phyloP scores from a whole-genome alignment of 2,113 vertebrate genomes.

The Corythornis vintsioides region DNA sequence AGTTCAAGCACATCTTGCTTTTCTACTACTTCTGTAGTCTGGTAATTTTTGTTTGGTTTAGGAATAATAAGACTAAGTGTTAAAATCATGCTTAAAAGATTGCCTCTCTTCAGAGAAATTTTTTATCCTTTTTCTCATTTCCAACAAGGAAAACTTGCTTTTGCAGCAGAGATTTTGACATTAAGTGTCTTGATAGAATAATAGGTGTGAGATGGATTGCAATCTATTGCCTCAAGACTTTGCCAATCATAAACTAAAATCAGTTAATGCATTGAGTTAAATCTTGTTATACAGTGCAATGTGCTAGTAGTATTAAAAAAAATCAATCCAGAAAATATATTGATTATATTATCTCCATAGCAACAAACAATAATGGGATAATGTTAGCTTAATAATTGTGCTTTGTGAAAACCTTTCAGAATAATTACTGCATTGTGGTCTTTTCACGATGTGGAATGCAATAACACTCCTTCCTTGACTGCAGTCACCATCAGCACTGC shows the following conservation, averaged over 20 bases:
- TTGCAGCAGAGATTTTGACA: slow-evolving; percentile 53
- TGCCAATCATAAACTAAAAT: slow-evolving; percentile 65
- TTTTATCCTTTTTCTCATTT: slow-evolving; percentile 39
- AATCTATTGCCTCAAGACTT: slow-evolving; percentile 67
- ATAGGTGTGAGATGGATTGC: slow-evolving; percentile 50
- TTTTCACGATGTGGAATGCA: slow-evolving; percentile 46
- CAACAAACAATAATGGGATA: slow-evolving; percentile 69
- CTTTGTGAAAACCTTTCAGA: slow-evolving; percentile 65
- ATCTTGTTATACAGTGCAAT: slow-evolving; percentile 39
- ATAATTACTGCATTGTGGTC: slow-evolving; percentile 65
- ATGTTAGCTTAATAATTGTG: slow-evolving; percentile 63
- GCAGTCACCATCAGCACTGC: slow-evolving; percentile 55
- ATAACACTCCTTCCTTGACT: slow-evolving; percentile 58
- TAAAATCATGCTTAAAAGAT: slow-evolving; percentile 22
- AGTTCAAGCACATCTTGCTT: neutral
- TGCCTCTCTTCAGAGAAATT: slow-evolving; percentile 15
- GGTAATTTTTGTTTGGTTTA: slow-evolving; percentile 1
- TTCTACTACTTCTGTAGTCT: neutral
- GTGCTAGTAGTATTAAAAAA: slow-evolving; percentile 62
- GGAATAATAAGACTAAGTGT: neutral
- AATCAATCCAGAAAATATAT: slow-evolving; percentile 67
- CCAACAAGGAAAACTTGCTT: slow-evolving; percentile 43
- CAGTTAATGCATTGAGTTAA: slow-evolving; percentile 57
- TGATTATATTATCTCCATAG: slow-evolving; percentile 70
- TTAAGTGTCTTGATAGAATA: slow-evolving; percentile 60